Evolutionary conservation across 2,113 vertebrate species (phyloP), one percentile per base, ranked within the genome.

Genomic region (Myocastor coypus): DNA sequence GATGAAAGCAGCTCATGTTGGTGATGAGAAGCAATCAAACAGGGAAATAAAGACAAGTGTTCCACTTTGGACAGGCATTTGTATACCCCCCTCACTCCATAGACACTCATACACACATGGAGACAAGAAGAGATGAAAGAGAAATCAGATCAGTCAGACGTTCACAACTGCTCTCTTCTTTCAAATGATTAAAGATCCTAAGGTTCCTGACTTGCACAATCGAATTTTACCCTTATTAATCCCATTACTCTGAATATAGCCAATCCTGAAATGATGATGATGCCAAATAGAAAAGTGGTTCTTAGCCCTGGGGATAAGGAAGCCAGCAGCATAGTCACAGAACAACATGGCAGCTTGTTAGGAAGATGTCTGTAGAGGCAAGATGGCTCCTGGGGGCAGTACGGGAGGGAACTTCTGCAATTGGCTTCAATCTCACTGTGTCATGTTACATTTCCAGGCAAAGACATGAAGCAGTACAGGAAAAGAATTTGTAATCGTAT

Each of bases 11-110:
- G 34, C 32, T 83, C 32, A 9, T 63, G 34, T 22, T 93, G 59
- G 37, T 94, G 73, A 85, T 92, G 85, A 92, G 88, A 95, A 19
- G 0, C 30, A 96, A 85, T 92, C 50, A 89, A 83, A 82, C 11
- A 17, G 10, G 7, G 34, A 86, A 91, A 84, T 77, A 55, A 94
- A 78, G 82, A 94, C 20, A 84, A 86, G 34, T 5, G 0, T 42
- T 85, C 28, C 46, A 71, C 19, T 75, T 94, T 4, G 46, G 19
- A 63, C 4, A 37, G 7, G 66, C 16, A 8, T 7, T 3, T 17
- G 46, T 75, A 52, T 19, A 87, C n/a, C 19, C 63, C 55, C 32
- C 61, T 20, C 26, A 34, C 42, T 14, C 14, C 7, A 34, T 2
- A 19, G 13, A 32, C 61, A 66, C 37, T 37, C 22, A 52, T 14